Evolutionary conservation across 2,888 invertebrate genomes (phyloP), one percentile per base, ranked within the genome.

Genomic region (Drosophila buzzatii): DNA sequence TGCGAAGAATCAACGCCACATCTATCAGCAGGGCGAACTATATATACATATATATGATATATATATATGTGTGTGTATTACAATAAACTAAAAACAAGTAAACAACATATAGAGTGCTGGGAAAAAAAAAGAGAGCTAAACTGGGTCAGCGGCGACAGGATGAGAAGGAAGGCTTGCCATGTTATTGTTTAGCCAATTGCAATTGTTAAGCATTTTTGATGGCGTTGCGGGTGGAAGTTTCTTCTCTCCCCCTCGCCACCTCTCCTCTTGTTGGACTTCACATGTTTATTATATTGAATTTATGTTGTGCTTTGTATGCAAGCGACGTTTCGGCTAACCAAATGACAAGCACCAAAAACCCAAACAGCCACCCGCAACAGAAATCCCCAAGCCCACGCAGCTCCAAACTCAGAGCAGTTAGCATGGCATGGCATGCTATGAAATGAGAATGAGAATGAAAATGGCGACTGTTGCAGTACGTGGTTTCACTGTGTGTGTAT

Each of bases 101-200:
- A 76, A 72, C 52, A 76, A 72, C 52, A 31, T 7, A 35, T 12
- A 14, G 31, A 39, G 27, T 39, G 33, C 14, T 18, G 8, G 10
- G 2, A 1, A 4, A 37, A 12, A 37, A 20, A 33, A 47, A 62
- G 44, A 45, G 12, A 41, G 44, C 42, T 14, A 37, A 84, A 82
- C 70, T 82, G 67, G 85, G 87, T 78, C 82, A 75, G 53, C 53
- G 62, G 27, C 31, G 49, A 61, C 49, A 27, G 33, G 51, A 47
- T 20, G 37, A 42, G 44, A 31, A n/a, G 41, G 8, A 55, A 55
- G 61, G 45, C 58, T 67, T 67, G 68, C 52, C 67, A 72, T 72
- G 73, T 76, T 78, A 69, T 68, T 76, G 72, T 80, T 75, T 72
- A 60, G 75, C 74, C 77, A 76, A 77, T 81, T 78, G 81, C 81